Base-by-base conservation (phyloP, 2,113 vertebrate species). In the Naja naja region DNA sequence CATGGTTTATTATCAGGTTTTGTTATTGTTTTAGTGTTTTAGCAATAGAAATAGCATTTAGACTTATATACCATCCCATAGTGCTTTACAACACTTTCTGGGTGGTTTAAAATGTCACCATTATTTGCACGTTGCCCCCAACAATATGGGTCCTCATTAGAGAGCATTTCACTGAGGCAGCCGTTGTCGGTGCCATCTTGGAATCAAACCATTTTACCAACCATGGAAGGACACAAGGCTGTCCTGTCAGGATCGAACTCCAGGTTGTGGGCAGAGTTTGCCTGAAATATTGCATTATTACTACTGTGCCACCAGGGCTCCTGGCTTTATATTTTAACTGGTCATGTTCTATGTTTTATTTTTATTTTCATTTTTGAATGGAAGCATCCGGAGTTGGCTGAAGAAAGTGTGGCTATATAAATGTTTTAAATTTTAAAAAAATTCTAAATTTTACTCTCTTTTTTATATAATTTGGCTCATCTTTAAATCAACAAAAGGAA, bases 401-500 rank as follows among this genome's bases (percentile, higher is more conserved):
- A 34, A 69, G 6, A 5, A 69, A 69, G 14, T 16, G 14, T 69
- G 30, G 64, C 30, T 69, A 34, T 69, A 69, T 69, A 34, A 34
- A 69, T 16, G 14, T n/a, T 64, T 64, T 34, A 69, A 69, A 69
- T 34, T n/a, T n/a, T n/a, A n/a, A 69, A 69, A 69, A 69, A 69
- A 69, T 0, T 95, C 89, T 88, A 88, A 88, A 90, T 86, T 25
- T 53, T 58, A 47, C 3, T 0, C 0, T 94, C 14, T 94, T 93
- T 88, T 91, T 43, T 94, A 55, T 92, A 58, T 64, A 94, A 87
- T 93, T 94, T 91, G 49, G 47, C 90, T 94, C 58, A 53, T 88
- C 18, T 3, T 52, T 64, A 93, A 90, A 91, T 90, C 95, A 93
- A 94, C 81, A 93, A 95, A 92, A 94, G 94, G 95, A 96, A 95